Base-by-base conservation (phyloP, 2,797 vertebrate genomes). In the Falco peregrinus region DNA sequence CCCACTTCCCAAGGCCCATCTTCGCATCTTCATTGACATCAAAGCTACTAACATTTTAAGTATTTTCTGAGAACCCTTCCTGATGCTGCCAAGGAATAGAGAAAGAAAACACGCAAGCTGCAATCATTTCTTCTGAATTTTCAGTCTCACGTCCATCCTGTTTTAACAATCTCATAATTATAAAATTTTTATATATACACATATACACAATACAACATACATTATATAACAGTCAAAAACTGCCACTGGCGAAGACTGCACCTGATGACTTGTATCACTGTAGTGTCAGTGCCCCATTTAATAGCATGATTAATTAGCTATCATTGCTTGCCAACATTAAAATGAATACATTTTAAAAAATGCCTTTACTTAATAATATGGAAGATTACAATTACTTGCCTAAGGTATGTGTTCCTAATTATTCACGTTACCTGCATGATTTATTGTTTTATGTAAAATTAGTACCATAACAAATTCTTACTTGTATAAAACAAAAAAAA, bases 151-250 rank as follows among this genome's bases (percentile, higher is more conserved):
- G 2, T 60, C 47, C 37, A 78, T 13, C n/a, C 61, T 80, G 74
- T 93, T 87, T 93, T 85, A 96, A 85, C 39, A 94, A 84, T 74
- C 54, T 92, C 35, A 71, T 20, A 45, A 39, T 77, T 48, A 89
- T 10, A 78, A 10, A 84, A 45, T 18, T 45, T 45, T 45, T 45
- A 45, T 45, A 45, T 45, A 45, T 45, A 17, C 43, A 43, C 43
- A 43, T 43, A 43, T 43, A 45, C 43, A 45, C 43, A 45, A 45
- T 45, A 45, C 43, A 45, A 45, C 43, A 45, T 45, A 45, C 43
- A 45, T 45, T 18, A 18, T 45, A 18, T 45, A 95, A 96, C 97
- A 73, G 63, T 93, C 79, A 96, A 85, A 97, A 56, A 6, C 19
- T 17, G 87, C 61, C 90, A 90, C 83, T 59, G 61, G 84, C 22